These are phyloP conservation scores for Myrmecophaga tridactyla DNA, from an alignment of 2,113 vertebrate species.

Conservation along the genomic window DNA sequence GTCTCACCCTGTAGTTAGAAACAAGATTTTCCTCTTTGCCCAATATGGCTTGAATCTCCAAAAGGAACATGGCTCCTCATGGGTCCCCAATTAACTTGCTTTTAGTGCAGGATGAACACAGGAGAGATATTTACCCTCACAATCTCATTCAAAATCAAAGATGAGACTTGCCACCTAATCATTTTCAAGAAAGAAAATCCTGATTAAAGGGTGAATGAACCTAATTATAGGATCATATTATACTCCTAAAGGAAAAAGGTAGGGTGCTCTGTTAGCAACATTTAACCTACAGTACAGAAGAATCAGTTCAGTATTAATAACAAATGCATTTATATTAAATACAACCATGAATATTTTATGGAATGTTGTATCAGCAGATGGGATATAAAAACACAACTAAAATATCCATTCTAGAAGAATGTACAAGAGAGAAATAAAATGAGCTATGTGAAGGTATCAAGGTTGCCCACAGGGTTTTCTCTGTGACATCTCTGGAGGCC, in stretches of 20 bases:
- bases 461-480: not conserved
- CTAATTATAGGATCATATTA: slow-evolving; percentile 29
- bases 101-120: not conserved
- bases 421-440: not conserved
- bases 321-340: not conserved
- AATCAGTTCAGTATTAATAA: not conserved
- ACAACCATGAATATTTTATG: not conserved
- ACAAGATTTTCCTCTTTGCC: not conserved
- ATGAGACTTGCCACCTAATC: not conserved
- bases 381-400: not conserved
- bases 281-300: slow-evolving; percentile 8
- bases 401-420: not conserved
- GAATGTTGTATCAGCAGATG: not conserved
- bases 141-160: not conserved
- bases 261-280: not conserved
- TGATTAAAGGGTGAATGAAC: slow-evolving; percentile 17
- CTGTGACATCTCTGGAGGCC: not conserved
- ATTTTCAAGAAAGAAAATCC: slow-evolving; percentile 17
- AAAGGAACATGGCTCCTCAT: not conserved
- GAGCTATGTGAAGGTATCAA: not conserved
- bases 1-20: not conserved
- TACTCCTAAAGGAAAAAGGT: not conserved
- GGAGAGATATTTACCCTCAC: not conserved
- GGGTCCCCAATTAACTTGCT: not conserved
- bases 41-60: not conserved